Evolutionary conservation across 2,888 invertebrate species (phyloP).

Genomic region (Pseudococcus viburni): DNA sequence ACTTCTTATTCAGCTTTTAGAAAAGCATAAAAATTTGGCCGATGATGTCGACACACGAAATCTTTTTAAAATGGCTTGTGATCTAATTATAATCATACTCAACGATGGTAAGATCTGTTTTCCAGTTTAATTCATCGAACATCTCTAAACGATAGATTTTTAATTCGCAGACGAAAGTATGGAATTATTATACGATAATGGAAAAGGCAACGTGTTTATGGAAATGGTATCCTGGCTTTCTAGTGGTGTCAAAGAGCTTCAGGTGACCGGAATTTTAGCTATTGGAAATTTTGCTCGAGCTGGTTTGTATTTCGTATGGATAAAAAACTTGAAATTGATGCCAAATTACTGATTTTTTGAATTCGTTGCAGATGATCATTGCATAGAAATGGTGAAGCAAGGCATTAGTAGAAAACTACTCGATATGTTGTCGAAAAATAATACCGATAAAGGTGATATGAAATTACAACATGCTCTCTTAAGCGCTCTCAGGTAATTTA

Average conservation of each 20-base stretch:
- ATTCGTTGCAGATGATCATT: conserved; percentile 79
- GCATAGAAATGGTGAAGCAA: conserved; percentile 85
- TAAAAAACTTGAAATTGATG: neutral
- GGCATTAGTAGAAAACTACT: conserved; percentile 81
- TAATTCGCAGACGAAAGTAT: conserved; percentile 84
- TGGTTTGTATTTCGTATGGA: conserved; percentile 70
- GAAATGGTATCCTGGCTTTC: conserved; percentile 85
- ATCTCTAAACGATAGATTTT: neutral
- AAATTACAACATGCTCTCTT: conserved; percentile 81
- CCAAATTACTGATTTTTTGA: neutral
- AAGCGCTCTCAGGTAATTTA: conserved; percentile 77
- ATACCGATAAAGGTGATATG: conserved; percentile 77
- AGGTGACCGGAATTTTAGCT: conserved; percentile 87
- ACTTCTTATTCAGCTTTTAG: conserved; percentile 81
- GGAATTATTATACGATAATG: conserved; percentile 84
- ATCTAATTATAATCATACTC: conserved; percentile 85
- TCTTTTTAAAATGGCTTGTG: conserved; percentile 86
- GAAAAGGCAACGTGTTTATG: conserved; percentile 80
- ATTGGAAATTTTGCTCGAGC: conserved; percentile 92
- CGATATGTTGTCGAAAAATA: conserved; percentile 73
- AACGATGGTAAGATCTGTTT: conserved; percentile 80
- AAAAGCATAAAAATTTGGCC: conserved; percentile 77
- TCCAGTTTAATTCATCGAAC: neutral
- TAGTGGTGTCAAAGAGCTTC: conserved; percentile 80
- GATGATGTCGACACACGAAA: conserved; percentile 78